phyloP scores from a whole-genome alignment of 2,113 vertebrate species.

The Irena cyanogastra region DNA sequence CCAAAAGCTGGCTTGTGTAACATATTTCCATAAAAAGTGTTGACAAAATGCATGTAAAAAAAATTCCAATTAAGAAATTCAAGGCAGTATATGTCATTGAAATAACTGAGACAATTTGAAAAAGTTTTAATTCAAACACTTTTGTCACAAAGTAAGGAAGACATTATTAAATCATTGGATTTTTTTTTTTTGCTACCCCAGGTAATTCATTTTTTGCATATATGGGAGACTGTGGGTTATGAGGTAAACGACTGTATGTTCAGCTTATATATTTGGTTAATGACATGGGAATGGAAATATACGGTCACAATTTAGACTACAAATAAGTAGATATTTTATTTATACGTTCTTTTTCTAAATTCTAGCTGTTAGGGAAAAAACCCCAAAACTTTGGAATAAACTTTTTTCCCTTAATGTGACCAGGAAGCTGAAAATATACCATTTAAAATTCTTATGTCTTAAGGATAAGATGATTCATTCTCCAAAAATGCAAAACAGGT shows the following conservation, averaged over 20 bases:
- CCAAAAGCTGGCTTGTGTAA: background rate
- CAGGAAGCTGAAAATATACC: background rate
- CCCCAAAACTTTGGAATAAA: background rate
- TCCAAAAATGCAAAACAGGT: background rate
- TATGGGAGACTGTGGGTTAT: background rate
- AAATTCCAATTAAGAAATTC: background rate
- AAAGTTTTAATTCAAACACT: background rate
- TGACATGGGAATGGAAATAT: background rate
- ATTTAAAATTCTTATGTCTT: background rate
- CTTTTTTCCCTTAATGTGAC: background rate
- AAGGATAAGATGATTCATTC: background rate
- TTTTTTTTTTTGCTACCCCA: background rate
- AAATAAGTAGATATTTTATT: background rate
- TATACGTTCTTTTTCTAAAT: background rate
- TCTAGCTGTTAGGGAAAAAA: too few species aligned
- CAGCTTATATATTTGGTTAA: background rate
- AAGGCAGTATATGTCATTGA: background rate
- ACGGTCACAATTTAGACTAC: background rate
- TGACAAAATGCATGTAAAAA: background rate
- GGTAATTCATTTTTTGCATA: background rate
- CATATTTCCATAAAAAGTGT: background rate
- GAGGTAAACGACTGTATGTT: background rate
- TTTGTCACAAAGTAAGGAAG: background rate
- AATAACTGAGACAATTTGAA: background rate
- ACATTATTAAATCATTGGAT: background rate